Percentiles rank a stretch among this genome's conserved stretches.
These are phyloP conservation scores for Ectropis crepuscularia DNA, from an alignment of 2,888 invertebrate species.

Conservation along the genomic window DNA sequence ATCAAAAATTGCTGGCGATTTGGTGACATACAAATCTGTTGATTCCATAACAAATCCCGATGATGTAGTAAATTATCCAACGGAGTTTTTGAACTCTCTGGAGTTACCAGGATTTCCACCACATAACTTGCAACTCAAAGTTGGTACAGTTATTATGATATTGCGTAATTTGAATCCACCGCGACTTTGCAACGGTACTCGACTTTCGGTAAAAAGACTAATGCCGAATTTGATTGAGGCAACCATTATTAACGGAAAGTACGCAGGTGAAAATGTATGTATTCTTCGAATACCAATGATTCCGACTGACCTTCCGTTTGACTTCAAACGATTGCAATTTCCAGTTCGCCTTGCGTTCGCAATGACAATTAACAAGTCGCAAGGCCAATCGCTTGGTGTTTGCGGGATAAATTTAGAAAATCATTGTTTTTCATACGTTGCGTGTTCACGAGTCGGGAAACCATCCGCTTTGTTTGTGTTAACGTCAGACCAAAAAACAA, in stretches of 20 bases:
- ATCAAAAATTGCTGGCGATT: too few species aligned
- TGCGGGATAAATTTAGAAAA: conserved; percentile 27
- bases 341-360: conserved; percentile 35
- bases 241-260: conserved; percentile 38
- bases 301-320: conserved; percentile 34
- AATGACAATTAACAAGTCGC: conserved; percentile 39
- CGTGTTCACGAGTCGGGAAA: conserved; percentile 9
- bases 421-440: conserved; percentile 32
- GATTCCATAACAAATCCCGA: conserved; percentile 36
- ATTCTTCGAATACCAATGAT: conserved; percentile 36
- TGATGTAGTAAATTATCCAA: conserved; percentile 33
- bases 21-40: too few species aligned
- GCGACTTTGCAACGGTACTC: conserved; percentile 43
- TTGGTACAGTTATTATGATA: conserved; percentile 45
- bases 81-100: conserved; percentile 32
- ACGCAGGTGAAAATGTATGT: conserved; percentile 41
- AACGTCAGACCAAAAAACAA: too few species aligned
- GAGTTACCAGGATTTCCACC: conserved; percentile 36
- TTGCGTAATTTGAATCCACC: conserved; percentile 44
- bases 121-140: conserved; percentile 43
- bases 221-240: conserved; percentile 15
- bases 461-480: not conserved
- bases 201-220: conserved; percentile 18
- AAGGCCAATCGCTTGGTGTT: conserved; percentile 32
- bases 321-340: conserved; percentile 25